Percentiles rank a stretch among this genome's conserved stretches.
Conservation (phyloP, 1,140 invertebrate genomes). For the Aphaenogaster rudis region DNA sequence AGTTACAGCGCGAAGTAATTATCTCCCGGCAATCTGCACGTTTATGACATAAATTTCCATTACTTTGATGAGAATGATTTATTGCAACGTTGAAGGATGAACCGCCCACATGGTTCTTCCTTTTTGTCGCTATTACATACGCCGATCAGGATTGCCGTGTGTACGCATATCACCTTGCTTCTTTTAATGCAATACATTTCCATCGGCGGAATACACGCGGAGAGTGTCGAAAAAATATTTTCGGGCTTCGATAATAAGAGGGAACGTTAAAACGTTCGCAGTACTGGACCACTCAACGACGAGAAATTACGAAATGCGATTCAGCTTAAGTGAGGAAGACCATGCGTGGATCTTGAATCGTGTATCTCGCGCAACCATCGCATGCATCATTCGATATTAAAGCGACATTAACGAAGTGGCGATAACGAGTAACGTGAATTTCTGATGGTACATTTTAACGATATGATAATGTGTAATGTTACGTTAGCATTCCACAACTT, state of each 20-base stretch:
- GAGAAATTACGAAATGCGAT: slow-evolving; percentile 70
- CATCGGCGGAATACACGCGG: background rate
- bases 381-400: slow-evolving; percentile 51
- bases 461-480: slow-evolving; percentile 4
- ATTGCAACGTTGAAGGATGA: slow-evolving; percentile 52
- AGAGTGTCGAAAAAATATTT: slow-evolving; percentile 72
- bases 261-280: slow-evolving; percentile 69
- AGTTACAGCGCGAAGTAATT: slow-evolving; percentile 42
- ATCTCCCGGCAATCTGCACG: slow-evolving; percentile 49
- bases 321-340: slow-evolving; percentile 52
- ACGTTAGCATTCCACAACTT: background rate
- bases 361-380: slow-evolving; percentile 19
- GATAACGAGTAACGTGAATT: slow-evolving; percentile 17
- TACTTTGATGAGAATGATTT: slow-evolving; percentile 53
- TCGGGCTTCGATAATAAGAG: slow-evolving; percentile 63
- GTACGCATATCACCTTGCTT: slow-evolving; percentile 40
- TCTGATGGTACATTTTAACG: slow-evolving; percentile 33
- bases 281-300: slow-evolving; percentile 56
- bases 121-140: slow-evolving; percentile 26
- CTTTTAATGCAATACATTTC: slow-evolving; percentile 65
- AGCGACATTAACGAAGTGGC: slow-evolving; percentile 25
- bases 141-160: slow-evolving; percentile 13
- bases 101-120: slow-evolving; percentile 38
- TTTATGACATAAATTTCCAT: slow-evolving; percentile 63
- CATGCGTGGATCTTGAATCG: slow-evolving; percentile 55